Percentiles rank a stretch among this genome's conserved stretches.
These are phyloP conservation scores for Cerastis rubricosa DNA, from an alignment of 2,888 invertebrate species.

Conservation along the genomic window DNA sequence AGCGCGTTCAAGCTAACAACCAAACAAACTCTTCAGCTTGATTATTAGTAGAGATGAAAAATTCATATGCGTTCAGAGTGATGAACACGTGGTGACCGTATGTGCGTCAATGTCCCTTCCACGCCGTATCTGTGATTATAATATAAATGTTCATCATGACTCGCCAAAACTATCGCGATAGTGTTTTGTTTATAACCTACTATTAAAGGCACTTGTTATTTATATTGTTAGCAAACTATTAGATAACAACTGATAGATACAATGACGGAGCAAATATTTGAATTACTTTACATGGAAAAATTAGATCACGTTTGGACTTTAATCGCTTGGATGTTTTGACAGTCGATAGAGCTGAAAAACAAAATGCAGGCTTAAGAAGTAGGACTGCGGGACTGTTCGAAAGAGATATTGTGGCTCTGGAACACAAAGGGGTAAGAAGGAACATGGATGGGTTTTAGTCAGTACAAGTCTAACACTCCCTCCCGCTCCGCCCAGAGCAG, in stretches of 20 bases:
- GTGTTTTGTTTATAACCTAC: neutral
- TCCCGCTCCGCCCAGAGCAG: too few relatives aligned
- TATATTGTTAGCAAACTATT: constrained; percentile 6
- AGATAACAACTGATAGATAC: neutral
- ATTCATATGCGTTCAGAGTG: neutral
- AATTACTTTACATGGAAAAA: neutral
- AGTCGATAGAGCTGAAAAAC: neutral
- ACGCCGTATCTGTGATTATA: neutral
- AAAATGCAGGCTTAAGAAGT: neutral
- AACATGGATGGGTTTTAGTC: too few relatives aligned
- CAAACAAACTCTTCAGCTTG: too few relatives aligned
- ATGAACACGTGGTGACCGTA: neutral
- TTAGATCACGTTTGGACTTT: neutral
- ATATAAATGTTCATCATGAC: constrained; percentile 5
- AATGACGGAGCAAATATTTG: constrained; percentile 8
- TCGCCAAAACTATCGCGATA: neutral
- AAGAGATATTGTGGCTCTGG: too few relatives aligned
- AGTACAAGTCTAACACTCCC: too few relatives aligned
- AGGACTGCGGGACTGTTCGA: too few relatives aligned
- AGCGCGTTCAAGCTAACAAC: too few relatives aligned
- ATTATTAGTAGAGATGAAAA: too few relatives aligned
- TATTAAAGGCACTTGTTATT: neutral
- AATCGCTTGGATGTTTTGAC: neutral
- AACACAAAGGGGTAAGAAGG: too few relatives aligned
- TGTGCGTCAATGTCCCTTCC: neutral